Percentiles rank a stretch among this genome's conserved stretches.
Conservation (phyloP, 64 coral and sea anemone genomes). For the Pocillopora verrucosa region DNA sequence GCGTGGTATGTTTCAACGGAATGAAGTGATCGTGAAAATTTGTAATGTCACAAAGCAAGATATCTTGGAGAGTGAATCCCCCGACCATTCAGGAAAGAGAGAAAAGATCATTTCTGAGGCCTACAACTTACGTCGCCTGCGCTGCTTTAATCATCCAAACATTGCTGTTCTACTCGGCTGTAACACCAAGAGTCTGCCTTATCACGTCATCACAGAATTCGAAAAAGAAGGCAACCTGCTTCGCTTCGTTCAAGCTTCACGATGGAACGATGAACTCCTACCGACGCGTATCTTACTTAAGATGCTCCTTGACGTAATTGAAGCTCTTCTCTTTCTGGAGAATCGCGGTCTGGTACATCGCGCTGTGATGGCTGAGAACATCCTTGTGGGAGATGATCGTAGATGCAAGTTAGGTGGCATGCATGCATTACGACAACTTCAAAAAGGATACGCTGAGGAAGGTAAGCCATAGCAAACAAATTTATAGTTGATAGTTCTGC, state of each 20-base stretch:
- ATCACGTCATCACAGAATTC: slow-evolving; percentile 60
- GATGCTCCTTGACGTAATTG: slow-evolving; percentile 34
- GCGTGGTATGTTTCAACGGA: slow-evolving; percentile 9
- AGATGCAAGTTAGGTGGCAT: slow-evolving; percentile 49
- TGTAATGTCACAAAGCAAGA: background rate
- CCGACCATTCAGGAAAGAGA: background rate
- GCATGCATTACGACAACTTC: slow-evolving; percentile 31
- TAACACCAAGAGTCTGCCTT: slow-evolving; percentile 37
- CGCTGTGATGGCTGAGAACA: slow-evolving; percentile 43
- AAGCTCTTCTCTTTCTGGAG: slow-evolving; percentile 37
- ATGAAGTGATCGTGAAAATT: background rate
- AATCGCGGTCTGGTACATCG: slow-evolving; percentile 41
- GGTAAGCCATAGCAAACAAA: background rate
- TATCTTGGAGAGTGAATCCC: background rate
- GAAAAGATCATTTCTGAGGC: slow-evolving; percentile 19
- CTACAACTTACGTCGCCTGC: slow-evolving; percentile 24
- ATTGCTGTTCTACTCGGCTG: slow-evolving; percentile 38
- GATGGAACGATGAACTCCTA: background rate
- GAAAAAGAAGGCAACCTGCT: slow-evolving; percentile 34
- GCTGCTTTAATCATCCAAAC: background rate
- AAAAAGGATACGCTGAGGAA: background rate
- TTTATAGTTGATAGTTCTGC: background rate
- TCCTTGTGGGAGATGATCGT: slow-evolving; percentile 15
- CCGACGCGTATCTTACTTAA: background rate
- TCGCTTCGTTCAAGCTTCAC: slow-evolving; percentile 33